A percentile compares a stretch with the other conserved stretches of the same genome.
These are phyloP conservation scores for Terrapene triunguis DNA, from an alignment of 2,113 vertebrate species.

Conservation along the genomic window DNA sequence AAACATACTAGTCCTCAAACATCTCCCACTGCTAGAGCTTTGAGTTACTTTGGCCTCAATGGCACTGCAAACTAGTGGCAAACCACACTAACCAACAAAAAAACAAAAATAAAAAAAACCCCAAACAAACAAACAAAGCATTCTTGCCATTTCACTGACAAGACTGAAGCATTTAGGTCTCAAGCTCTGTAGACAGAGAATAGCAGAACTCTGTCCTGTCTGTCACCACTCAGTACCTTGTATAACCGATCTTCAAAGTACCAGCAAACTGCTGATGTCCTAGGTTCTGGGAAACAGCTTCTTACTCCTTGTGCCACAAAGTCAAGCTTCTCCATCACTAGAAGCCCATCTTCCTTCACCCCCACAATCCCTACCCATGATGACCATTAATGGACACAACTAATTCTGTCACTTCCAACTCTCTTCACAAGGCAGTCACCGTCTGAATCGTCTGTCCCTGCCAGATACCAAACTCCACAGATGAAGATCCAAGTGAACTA, in stretches of 20 bases:
- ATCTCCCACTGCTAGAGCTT: neutral
- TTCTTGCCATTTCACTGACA: too few relatives aligned
- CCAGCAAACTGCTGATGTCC: too few relatives aligned
- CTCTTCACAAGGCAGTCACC: neutral
- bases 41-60: neutral
- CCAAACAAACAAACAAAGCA: too few relatives aligned
- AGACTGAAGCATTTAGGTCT: neutral
- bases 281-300: neutral
- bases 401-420: neutral
- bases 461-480: neutral
- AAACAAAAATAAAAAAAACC: too few relatives aligned
- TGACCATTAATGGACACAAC: neutral
- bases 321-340: neutral
- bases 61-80: neutral
- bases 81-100: neutral
- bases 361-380: neutral
- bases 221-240: too few relatives aligned
- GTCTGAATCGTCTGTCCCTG: neutral
- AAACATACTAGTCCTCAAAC: neutral
- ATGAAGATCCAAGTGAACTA: neutral
- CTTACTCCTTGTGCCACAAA: neutral
- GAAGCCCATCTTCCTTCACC: neutral
- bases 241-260: too few relatives aligned
- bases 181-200: neutral
- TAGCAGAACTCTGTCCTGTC: neutral